phyloP scores from a whole-genome alignment of 2,797 vertebrate genomes.

The Hyperoplus lanceolatus region DNA sequence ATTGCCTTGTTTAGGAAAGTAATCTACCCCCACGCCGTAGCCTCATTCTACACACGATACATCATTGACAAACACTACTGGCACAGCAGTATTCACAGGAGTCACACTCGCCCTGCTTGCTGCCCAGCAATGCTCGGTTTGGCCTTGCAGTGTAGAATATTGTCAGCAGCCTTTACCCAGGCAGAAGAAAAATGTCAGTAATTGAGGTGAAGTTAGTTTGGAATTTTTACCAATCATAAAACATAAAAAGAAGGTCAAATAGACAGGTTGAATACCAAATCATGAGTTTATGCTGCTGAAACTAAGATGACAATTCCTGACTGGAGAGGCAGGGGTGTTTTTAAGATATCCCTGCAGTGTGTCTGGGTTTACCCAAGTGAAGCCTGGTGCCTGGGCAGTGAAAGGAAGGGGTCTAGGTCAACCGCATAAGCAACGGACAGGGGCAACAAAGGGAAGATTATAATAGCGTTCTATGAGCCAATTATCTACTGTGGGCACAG shows the following conservation, averaged over 20 bases:
- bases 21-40: conserved; percentile 68
- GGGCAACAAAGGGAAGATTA: neutral
- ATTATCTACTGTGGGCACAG: neutral
- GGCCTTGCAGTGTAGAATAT: conserved; percentile 49
- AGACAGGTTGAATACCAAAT: neutral
- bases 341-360: neutral
- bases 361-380: neutral
- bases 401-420: neutral
- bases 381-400: neutral
- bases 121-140: conserved; percentile 40
- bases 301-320: neutral
- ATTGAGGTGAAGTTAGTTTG: neutral
- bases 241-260: neutral
- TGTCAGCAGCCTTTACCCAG: conserved; percentile 31
- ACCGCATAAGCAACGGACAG: neutral
- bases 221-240: neutral
- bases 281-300: neutral
- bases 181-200: conserved; percentile 25
- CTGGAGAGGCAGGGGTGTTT: neutral
- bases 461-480: neutral
- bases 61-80: conserved; percentile 76
- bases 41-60: conserved; percentile 68
- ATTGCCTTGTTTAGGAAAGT: conserved; percentile 73
- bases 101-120: conserved; percentile 43
- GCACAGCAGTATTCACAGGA: conserved; percentile 68